Evolutionary conservation across 2,888 invertebrate species (phyloP).

Genomic region (Cryptophagus acutangulus): DNA sequence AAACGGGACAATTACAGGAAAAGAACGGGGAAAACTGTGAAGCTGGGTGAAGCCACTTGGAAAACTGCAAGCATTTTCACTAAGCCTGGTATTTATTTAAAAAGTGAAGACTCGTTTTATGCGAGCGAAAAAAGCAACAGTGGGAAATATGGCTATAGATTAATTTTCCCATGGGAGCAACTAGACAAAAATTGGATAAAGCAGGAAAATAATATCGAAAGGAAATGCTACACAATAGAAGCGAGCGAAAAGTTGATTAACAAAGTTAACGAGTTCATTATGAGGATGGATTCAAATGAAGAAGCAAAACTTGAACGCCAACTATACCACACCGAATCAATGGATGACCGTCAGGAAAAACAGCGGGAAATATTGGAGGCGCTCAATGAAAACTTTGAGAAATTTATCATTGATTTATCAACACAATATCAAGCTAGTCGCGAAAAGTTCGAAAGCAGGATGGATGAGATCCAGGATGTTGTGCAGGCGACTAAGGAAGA

Average conservation of each 20-base stretch:
- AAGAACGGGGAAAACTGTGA: constrained; percentile 16
- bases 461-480: constrained; percentile 14
- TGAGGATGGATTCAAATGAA: constrained; percentile 13
- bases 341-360: constrained; percentile 13
- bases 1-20: constrained; percentile 14
- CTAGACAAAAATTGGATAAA: constrained; percentile 15
- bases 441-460: constrained; percentile 10
- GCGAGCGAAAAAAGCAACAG: constrained; percentile 14
- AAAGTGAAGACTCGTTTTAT: constrained; percentile 14
- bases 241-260: constrained; percentile 12
- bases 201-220: constrained; percentile 5
- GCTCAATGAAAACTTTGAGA: constrained; percentile 11
- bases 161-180: constrained; percentile 20
- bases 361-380: constrained; percentile 12
- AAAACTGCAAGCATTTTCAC: constrained; percentile 18
- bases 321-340: constrained; percentile 10
- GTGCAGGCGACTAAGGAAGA: constrained; percentile 15
- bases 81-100: constrained; percentile 19
- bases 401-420: too few species aligned
- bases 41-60: constrained; percentile 11
- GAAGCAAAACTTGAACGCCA: constrained; percentile 14
- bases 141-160: constrained; percentile 19
- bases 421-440: constrained; percentile 11
- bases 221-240: constrained; percentile 7
- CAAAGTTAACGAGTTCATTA: constrained; percentile 12